Base-by-base conservation (phyloP, 2,113 vertebrate genomes). In the Cynoglossus semilaevis region DNA sequence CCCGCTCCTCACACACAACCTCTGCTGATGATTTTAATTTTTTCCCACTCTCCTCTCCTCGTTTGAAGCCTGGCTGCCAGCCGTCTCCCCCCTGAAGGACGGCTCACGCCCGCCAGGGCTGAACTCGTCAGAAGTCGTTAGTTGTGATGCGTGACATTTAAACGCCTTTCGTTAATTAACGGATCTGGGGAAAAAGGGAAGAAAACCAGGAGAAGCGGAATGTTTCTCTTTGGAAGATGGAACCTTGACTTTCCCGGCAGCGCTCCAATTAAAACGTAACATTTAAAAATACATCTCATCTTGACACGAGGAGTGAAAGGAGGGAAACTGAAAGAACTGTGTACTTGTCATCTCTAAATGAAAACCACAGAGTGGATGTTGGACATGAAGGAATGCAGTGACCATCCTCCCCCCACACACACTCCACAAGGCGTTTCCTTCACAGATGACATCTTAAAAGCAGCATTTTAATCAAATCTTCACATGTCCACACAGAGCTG, bases 91-190 rank as follows among this genome's bases (percentile, higher is more conserved):
- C 51, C 73, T 55, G 53, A 80, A 79, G 76, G 77, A 80, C 43
- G 15, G 70, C 75, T 46, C 1, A 46, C n/a, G 46, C 60, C 70
- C 47, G 16, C 29, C 58, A 72, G 74, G 7, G 61, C 75, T 38
- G 73, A 75, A 78, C 81, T 58, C 57, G 43, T 80, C 77, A 86
- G 81, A 86, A 72, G 78, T 76, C 59, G 61, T 87, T 79, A 79
- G 84, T 71, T 38, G 69, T 71, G 77, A 88, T 68, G 75, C 72
- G 29, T 87, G 88, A 86, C 86, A 87, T 89, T 86, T 87, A 74
- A 77, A 70, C 48, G 63, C 62, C 72, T 80, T 69, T 47, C 50
- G 47, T 84, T 90, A 89, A 90, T 89, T 88, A 89, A 87, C 76
- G 63, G 48, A 29, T 29, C 22, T 29, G 22, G 22, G 22, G 22